Conservation (phyloP, 2,797 vertebrate species). For the Bucorvus abyssinicus region DNA sequence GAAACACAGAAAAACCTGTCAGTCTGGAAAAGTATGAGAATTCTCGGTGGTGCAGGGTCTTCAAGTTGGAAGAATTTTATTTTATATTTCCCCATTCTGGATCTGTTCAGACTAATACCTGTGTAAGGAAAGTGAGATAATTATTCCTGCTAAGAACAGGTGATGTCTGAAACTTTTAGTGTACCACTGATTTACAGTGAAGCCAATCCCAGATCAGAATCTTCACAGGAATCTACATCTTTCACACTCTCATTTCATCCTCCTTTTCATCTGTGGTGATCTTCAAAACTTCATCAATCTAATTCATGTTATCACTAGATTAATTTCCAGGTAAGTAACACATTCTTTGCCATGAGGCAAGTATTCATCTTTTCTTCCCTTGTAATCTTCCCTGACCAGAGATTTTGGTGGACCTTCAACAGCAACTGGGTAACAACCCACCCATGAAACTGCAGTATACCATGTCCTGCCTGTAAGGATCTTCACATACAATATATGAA, state of each 20-base stretch:
- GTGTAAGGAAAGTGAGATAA: background rate
- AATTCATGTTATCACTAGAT: background rate
- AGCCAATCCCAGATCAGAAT: background rate
- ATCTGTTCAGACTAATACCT: background rate
- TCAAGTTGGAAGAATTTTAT: background rate
- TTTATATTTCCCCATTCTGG: background rate
- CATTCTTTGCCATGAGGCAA: background rate
- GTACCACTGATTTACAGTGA: fast-evolving
- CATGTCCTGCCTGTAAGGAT: background rate
- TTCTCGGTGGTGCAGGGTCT: fast-evolving
- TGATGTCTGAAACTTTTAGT: background rate
- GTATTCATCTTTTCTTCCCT: background rate
- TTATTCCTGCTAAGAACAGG: background rate
- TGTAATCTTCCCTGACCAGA: background rate
- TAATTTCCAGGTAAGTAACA: background rate
- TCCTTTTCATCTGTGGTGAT: background rate
- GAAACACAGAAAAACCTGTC: fast-evolving
- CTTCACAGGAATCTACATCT: background rate
- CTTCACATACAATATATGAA: fast-evolving
- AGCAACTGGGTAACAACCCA: background rate
- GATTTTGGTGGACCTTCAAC: background rate
- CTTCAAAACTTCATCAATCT: background rate
- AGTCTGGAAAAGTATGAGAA: background rate
- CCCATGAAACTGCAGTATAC: background rate
- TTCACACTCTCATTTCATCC: background rate